Conservation (phyloP, 2,113 vertebrate genomes). For the Origma solitaria region DNA sequence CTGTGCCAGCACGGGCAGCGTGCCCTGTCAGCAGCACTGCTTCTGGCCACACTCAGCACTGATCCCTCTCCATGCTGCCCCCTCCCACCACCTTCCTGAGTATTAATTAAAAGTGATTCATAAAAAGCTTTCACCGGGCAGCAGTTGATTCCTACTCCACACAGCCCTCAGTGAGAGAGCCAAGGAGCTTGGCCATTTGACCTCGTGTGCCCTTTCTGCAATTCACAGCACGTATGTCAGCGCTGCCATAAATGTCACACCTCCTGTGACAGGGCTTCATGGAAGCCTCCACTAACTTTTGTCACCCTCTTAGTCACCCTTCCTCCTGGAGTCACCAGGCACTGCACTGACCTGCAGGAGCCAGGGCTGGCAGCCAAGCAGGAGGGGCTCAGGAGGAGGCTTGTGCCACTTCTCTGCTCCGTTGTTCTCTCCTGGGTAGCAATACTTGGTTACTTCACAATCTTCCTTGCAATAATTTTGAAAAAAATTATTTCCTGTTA, state of each 20-base stretch:
- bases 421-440: background rate
- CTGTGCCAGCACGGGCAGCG: background rate
- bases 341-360: background rate
- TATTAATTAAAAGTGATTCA: background rate
- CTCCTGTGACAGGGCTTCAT: background rate
- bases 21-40: background rate
- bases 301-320: background rate
- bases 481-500: background rate
- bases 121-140: background rate
- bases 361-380: background rate
- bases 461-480: background rate
- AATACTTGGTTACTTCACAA: background rate
- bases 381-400: background rate
- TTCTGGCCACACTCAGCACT: background rate
- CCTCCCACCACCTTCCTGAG: background rate
- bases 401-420: background rate
- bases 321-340: background rate
- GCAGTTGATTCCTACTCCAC: background rate
- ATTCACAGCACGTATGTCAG: background rate
- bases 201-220: background rate
- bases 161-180: background rate
- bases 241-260: background rate
- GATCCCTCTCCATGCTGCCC: background rate
- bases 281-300: background rate
- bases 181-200: background rate